Conservation (phyloP, 2,888 invertebrate genomes). For the Drosophila mimica region DNA sequence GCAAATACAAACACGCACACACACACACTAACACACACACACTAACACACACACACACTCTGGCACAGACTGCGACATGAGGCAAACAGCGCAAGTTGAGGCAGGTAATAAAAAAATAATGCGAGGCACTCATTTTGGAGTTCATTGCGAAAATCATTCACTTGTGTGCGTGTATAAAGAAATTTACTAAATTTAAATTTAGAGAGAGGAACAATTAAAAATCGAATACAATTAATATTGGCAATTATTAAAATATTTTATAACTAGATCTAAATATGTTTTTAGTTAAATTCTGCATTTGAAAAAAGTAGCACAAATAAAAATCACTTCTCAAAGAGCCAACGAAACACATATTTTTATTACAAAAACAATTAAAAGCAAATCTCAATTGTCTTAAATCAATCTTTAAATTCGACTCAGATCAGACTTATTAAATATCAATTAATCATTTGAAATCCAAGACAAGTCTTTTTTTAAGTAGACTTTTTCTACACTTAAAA, state of each 20-base stretch:
- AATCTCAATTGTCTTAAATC: background rate
- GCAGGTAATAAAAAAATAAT: constrained; percentile 65
- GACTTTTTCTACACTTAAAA: background rate
- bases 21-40: constrained; percentile 10
- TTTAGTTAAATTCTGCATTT: background rate
- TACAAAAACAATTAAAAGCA: background rate
- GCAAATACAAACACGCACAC: constrained; percentile 23
- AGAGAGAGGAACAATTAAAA: background rate
- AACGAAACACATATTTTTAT: background rate
- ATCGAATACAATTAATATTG: background rate
- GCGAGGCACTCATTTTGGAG: constrained; percentile 25
- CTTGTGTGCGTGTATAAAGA: background rate
- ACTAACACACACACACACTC: constrained; percentile 8
- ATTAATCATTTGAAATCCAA: background rate
- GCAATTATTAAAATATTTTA: background rate
- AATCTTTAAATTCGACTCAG: background rate
- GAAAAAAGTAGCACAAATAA: too few species aligned
- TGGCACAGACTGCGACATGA: constrained; percentile 25
- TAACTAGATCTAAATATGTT: background rate
- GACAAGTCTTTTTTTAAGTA: background rate
- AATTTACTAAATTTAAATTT: background rate
- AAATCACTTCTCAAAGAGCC: background rate
- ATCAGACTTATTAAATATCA: background rate
- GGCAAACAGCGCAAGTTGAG: constrained; percentile 63
- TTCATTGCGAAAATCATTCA: constrained; percentile 51